Base-by-base conservation (phyloP, 2,113 vertebrate genomes). In the Deroptyus accipitrinus region DNA sequence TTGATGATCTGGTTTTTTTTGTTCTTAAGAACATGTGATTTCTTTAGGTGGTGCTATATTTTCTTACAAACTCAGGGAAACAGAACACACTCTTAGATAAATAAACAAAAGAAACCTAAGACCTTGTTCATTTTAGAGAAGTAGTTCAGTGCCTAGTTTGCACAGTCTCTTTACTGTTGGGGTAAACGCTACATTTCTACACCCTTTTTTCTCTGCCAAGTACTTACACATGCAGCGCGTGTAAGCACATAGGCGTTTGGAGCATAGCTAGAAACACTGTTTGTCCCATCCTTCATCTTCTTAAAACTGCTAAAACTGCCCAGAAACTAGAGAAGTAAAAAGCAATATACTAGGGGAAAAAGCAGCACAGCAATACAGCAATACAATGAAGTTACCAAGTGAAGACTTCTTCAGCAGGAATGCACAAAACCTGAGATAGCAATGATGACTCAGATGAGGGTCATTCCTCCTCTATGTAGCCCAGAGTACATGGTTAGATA, bases 271-370 rank as follows among this genome's bases (percentile, higher is more conserved):
- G 96, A 91, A 92, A 77, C 85, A 85, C 59, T 72, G 19, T 85
- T 73, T 81, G 13, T 73, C 14, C 73, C 30, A 17, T 76, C 42
- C 75, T 96, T 96, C 74, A 66, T 73, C 88, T 93, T 89, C 91
- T 95, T 95, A 83, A 94, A 92, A 84, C 83, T 91, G 86, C 88
- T 95, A 85, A 93, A 92, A 84, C 83, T 91, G 87, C 89, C 89
- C 48, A 11, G 91, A 96, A 96, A 68, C 0, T 27, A 95, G 85
- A 95, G 68, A 85, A 89, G 8, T 92, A 61, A 49, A 73, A 80
- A 78, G 63, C n/a, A 84, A 62, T 91, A 17, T 4, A 67, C 6
- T 77, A 42, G 92, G 72, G 62, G 52, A 89, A 80, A 84, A 86
- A 84, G 88, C 24, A 73, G 39, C 17, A 22, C 14, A 52, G 68